Base-by-base conservation (phyloP, 2,888 invertebrate genomes). In the Mimumesa dahlbomi region DNA sequence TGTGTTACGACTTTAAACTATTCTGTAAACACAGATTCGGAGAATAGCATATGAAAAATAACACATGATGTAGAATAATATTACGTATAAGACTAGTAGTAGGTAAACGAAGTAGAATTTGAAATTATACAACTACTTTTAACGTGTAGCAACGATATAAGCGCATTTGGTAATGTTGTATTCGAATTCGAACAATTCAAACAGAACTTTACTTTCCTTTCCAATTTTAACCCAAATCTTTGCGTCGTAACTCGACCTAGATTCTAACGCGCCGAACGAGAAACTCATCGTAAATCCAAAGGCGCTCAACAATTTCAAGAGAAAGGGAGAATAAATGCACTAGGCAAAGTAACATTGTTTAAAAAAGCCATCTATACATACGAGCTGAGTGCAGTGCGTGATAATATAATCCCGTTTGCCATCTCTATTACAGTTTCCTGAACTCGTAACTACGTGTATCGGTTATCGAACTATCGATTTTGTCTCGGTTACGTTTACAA, bases 371-470 rank as follows among this genome's bases (percentile, higher is more conserved):
- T 71, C 76, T 83, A 82, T 75, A 73, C 72, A 68, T 68, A 81
- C 73, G 79, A 73, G 82, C 79, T n/a, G 70, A 69, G 83, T 83
- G 83, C 83, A 81, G 83, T 83, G 82, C 82, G 56, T 76, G 59
- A 72, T 54, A 66, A 43, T 63, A 42, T 76, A 70, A 69, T 77
- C 68, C 64, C 75, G 67, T 79, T 79, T 72, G 67, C 67, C 69
- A 69, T 74, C 46, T 53, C 65, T 74, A 53, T 46, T 56, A 36
- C 40, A 49, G 25, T 64, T 59, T 72, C n/a, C n/a, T n/a, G n/a
- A n/a, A n/a, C n/a, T n/a, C n/a, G n/a, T n/a, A n/a, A n/a, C 42
- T 56, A 40, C 50, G 45, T 57, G 62, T 58, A 52, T 53, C 49
- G 48, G 52, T 59, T 13, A 31, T n/a, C n/a, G n/a, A n/a, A n/a